Evolutionary conservation across 2,113 vertebrate species (phyloP), one percentile per base, ranked within the genome.

Genomic region (Dicentrarchus labrax): DNA sequence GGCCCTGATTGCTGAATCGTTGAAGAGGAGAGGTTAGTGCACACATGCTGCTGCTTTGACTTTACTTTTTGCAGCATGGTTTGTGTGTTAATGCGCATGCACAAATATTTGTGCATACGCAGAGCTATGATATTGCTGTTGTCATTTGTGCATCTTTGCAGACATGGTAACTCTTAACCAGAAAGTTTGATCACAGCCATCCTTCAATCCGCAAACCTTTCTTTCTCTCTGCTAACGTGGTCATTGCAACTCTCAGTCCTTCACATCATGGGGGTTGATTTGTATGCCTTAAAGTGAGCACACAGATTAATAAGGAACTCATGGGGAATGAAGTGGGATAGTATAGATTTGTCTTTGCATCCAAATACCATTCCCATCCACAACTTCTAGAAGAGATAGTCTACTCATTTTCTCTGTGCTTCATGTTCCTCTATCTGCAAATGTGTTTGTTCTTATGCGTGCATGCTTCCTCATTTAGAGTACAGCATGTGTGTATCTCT

Each of bases 1-100:
- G 6, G 98, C 98, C 47, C 96, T 99, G 83, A 98, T 99, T 24
- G 98, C 98, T 0, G 98, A 99, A 81, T 99, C 98, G 21, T 95
- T 99, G 89, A 99, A 98, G 94, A 97, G 98, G 90, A 98, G 97
- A 96, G 98, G 98, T 99, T 91, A 96, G 96, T 71, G 16, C 41
- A 51, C n/a, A 21, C 22, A 6, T 16, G 7, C 60, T 67, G 78
- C 69, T 39, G 21, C 54, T 74, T 30, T 47, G 16, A 76, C 53
- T 82, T 68, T 4, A 10, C 76, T 85, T 78, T 74, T 68, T 69
- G 48, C 57, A 56, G 76, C 76, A 83, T 86, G 81, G 51, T 85
- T 53, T 86, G 65, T 62, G 51, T 78, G 57, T 65, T 22, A 77
- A 12, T 62, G 47, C 45, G 15, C 53, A 57, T 80, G 78, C 53